Evolutionary conservation across 2,888 invertebrate species (phyloP), one percentile per base, ranked within the genome.

Genomic region (Diplazon laetatorius): DNA sequence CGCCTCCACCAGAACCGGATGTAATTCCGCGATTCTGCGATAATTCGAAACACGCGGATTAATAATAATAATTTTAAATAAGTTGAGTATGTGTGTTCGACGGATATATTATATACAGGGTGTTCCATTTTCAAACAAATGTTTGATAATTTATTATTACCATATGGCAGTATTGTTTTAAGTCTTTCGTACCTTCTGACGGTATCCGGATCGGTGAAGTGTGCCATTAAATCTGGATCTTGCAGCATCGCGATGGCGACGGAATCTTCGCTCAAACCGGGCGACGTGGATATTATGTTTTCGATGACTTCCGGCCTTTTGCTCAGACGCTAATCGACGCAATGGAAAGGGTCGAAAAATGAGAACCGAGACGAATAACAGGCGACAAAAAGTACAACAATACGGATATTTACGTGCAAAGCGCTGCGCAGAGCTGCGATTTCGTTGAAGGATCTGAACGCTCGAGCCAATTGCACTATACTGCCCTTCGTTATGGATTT

Each of bases 211-310:
- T 95, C 95, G 0, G 94, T 93, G 72, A 96, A 91, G 12, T 95
- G 94, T 0, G 94, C 93, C 81, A 96, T 91, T n/a, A 96, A 90
- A 84, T 96, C 95, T 16, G 95, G 94, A 88, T 96, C 96, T 87
- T 95, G 95, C 12, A 96, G 92, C 82, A 96, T 94, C 0, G 96
- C 95, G 35, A 96, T 91, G 0, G 95, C 94, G 12, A 95, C 93
- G 44, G 95, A 94, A 88, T 96, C 96, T 39, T 94, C 93, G 0
- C 92, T 92, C 10, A 96, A 91, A 0, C 94, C 94, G 6, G 96
- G 96, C 0, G 94, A 94, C 25, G 94, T 93, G 50, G 94, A 93
- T 62, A 95, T 93, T 12, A 96, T 94, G 88, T 95, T 95, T 76
- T 95, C 93, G 86, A 96, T 87, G 10, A 92, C 91, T 71, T 93